Evolutionary conservation across 2,113 vertebrate species (phyloP).

Genomic region (Boulengeromyrus knoepffleri): DNA sequence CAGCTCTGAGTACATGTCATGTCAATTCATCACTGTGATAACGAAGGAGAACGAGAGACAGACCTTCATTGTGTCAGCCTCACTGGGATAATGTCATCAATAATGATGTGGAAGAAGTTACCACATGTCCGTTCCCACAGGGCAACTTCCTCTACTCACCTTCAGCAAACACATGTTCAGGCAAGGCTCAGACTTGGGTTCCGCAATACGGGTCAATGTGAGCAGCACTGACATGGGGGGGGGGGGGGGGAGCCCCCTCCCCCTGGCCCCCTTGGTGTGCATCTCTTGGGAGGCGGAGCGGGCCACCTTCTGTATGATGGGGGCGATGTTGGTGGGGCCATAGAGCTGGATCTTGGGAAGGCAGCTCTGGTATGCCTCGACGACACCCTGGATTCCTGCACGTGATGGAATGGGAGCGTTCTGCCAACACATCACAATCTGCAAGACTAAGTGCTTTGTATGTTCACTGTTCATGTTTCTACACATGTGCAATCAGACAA

Average conservation of each 20-base stretch:
- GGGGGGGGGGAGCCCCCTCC: slow-evolving; percentile 45
- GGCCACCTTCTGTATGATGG: slow-evolving; percentile 95
- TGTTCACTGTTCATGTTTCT: neutral
- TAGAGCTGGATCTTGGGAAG: slow-evolving; percentile 93
- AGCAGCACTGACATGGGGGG: neutral
- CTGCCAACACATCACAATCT: neutral
- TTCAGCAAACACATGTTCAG: neutral
- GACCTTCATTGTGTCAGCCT: neutral
- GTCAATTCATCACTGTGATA: neutral
- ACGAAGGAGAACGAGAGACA: neutral
- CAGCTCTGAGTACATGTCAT: neutral
- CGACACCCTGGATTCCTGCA: slow-evolving; percentile 89
- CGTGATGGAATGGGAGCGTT: neutral
- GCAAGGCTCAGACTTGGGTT: neutral
- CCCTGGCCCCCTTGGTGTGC: slow-evolving; percentile 90
- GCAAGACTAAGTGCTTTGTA: neutral
- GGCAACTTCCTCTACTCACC: neutral
- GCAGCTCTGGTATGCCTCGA: slow-evolving; percentile 94
- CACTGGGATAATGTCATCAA: neutral
- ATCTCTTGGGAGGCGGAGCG: slow-evolving; percentile 85
- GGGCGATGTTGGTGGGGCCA: slow-evolving; percentile 91
- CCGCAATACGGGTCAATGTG: neutral
- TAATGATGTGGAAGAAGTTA: neutral
- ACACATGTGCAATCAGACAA: neutral
- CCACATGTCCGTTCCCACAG: neutral